phyloP scores from a whole-genome alignment of 1,140 invertebrate genomes.

The Drosophila melanica region DNA sequence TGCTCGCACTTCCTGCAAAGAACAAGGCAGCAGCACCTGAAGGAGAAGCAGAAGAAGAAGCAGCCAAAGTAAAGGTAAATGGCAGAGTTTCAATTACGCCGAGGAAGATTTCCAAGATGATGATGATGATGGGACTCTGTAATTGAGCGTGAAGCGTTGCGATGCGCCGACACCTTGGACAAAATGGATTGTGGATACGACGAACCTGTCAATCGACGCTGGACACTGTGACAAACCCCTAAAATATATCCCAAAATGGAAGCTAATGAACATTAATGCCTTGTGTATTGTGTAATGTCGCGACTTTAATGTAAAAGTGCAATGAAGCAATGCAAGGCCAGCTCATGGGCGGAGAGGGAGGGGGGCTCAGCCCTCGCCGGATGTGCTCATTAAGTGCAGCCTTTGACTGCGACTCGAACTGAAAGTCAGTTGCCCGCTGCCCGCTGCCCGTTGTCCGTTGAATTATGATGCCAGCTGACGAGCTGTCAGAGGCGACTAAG shows the following conservation, averaged over 20 bases:
- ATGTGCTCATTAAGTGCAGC: conserved; percentile 76
- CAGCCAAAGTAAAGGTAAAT: conserved; percentile 9
- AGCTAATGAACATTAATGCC: conserved; percentile 73
- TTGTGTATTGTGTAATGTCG: conserved; percentile 73
- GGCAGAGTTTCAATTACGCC: conserved; percentile 62
- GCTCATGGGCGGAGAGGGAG: not conserved
- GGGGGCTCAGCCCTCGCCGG: conserved; percentile 48
- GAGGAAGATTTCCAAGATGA: conserved; percentile 27
- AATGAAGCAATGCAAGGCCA: conserved; percentile 76
- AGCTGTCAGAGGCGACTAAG: conserved; percentile 62
- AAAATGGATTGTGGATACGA: conserved; percentile 26
- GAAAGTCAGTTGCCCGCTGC: conserved; percentile 19
- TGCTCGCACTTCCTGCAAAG: conserved; percentile 70
- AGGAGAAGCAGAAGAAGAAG: conserved; percentile 29
- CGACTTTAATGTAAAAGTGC: conserved; percentile 81
- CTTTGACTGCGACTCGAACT: conserved; percentile 49
- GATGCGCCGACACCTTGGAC: conserved; percentile 55
- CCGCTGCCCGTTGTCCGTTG: conserved; percentile 40
- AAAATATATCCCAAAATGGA: conserved; percentile 39
- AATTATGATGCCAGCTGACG: conserved; percentile 79
- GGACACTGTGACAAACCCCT: conserved; percentile 38
- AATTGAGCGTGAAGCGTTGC: conserved; percentile 75
- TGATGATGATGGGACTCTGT: conserved; percentile 43
- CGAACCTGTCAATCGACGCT: conserved; percentile 26
- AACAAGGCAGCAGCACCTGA: conserved; percentile 24